Percentiles rank a stretch among this genome's conserved stretches.
These are phyloP conservation scores for Melipona beecheii DNA, from an alignment of 2,888 invertebrate genomes.

Conservation along the genomic window DNA sequence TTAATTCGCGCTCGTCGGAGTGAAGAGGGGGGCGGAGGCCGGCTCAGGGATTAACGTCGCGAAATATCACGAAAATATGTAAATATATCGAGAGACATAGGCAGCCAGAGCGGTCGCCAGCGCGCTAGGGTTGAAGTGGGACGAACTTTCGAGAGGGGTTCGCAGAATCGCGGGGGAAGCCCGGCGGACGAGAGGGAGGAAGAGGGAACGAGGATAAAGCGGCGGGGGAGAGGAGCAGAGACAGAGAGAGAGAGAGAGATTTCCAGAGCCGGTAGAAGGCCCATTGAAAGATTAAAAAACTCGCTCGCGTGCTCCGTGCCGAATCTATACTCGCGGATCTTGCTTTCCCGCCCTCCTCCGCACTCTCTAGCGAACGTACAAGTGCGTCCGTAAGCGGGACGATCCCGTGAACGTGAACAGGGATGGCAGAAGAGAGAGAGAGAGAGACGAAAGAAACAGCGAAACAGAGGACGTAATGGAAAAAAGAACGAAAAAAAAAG, in stretches of 20 bases:
- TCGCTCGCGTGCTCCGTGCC: conserved; percentile 70
- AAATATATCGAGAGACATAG: conserved; percentile 76
- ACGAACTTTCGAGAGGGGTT: conserved; percentile 70
- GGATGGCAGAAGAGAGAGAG: conserved; percentile 8
- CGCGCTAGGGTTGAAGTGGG: conserved; percentile 66
- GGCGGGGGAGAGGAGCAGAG: not conserved
- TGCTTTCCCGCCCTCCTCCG: conserved; percentile 21
- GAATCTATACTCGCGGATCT: conserved; percentile 70
- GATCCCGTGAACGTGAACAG: conserved; percentile 35
- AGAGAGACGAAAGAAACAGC: conserved; percentile 30
- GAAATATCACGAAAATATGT: conserved; percentile 80
- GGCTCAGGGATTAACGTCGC: conserved; percentile 77
- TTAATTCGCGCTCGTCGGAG: conserved; percentile 75
- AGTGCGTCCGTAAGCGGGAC: conserved; percentile 67
- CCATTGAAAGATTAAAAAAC: conserved; percentile 78
- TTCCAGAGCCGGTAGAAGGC: conserved; percentile 68
- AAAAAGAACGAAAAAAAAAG: conserved; percentile 22
- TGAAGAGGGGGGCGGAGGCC: conserved; percentile 56
- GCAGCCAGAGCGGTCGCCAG: conserved; percentile 56
- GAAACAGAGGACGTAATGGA: conserved; percentile 24
- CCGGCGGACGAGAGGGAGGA: not conserved
- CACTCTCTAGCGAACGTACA: conserved; percentile 40
- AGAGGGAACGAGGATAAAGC: conserved; percentile 14
- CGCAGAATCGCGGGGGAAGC: conserved; percentile 54
- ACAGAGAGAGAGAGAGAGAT: conserved; percentile 40